Conservation (phyloP, 2,888 invertebrate genomes). For the Onthophagus sagittarius region DNA sequence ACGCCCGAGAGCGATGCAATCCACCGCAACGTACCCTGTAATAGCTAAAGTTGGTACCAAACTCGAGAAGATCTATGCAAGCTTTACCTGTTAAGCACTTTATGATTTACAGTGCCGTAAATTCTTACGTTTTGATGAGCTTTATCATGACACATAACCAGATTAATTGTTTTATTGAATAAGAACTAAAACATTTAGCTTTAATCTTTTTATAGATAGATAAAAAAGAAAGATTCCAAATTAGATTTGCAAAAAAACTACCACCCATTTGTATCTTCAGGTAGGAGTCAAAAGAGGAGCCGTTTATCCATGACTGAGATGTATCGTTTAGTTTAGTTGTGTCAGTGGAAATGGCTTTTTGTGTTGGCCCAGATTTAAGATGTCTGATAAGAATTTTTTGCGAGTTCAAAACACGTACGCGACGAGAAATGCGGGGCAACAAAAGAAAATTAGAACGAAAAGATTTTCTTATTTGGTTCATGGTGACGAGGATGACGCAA, state of each 20-base stretch:
- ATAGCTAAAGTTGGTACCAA: not conserved
- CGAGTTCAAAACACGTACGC: not conserved
- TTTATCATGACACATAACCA: not conserved
- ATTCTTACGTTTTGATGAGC: not conserved
- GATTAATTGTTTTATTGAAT: not conserved
- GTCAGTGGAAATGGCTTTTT: slow-evolving; percentile 26
- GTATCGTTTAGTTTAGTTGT: slow-evolving; percentile 23
- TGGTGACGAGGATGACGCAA: too few species aligned
- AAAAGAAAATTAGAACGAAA: too few species aligned
- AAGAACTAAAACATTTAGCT: not conserved
- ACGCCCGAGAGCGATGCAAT: not conserved
- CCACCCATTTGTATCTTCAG: slow-evolving; percentile 8
- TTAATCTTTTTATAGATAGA: not conserved
- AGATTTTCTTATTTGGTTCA: too few species aligned
- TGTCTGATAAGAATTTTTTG: not conserved
- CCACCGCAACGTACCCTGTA: not conserved
- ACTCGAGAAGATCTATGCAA: not conserved
- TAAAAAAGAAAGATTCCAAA: not conserved
- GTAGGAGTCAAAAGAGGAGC: not conserved
- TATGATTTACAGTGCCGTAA: not conserved
- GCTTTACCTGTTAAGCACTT: not conserved
- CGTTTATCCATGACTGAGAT: slow-evolving; percentile 27
- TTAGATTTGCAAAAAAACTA: not conserved
- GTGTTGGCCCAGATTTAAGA: slow-evolving; percentile 23
- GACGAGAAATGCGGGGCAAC: not conserved